Evolutionary conservation across 1,140 invertebrate genomes (phyloP).

Genomic region (Macrobrachium rosenbergii): DNA sequence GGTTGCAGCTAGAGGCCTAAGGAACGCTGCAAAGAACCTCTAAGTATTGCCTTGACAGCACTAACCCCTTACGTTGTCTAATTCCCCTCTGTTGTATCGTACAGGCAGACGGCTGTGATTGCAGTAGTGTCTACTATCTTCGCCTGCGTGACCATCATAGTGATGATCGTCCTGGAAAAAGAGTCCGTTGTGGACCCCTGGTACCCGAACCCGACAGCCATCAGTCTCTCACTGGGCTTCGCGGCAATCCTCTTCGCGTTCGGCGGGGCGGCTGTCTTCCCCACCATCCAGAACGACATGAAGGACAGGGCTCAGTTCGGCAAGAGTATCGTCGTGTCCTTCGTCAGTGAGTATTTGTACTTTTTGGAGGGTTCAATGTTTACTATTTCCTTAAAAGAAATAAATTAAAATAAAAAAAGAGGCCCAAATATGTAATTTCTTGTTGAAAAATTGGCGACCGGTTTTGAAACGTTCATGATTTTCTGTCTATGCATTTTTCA

Average conservation of each 20-base stretch:
- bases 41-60: too few species aligned
- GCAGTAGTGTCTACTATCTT: constrained; percentile 74
- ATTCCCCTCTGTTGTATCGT: too few species aligned
- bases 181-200: not conserved
- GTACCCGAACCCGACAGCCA: constrained; percentile 66
- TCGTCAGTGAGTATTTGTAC: constrained; percentile 63
- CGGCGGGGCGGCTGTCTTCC: constrained; percentile 78
- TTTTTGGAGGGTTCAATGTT: not conserved
- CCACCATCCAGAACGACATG: constrained; percentile 79
- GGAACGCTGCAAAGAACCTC: not conserved
- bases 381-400: not conserved
- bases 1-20: too few species aligned
- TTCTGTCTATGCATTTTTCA: not conserved
- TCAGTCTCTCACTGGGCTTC: constrained; percentile 76
- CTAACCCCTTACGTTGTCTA: too few species aligned
- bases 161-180: constrained; percentile 72
- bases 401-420: not conserved
- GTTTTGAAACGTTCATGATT: too few species aligned
- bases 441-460: too few species aligned
- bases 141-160: constrained; percentile 75
- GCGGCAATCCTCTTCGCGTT: constrained; percentile 79
- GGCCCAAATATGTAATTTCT: too few species aligned
- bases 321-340: constrained; percentile 67
- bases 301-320: constrained; percentile 67
- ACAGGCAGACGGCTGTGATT: constrained; percentile 71